Percentiles rank a stretch among this genome's conserved stretches.
Conservation (phyloP, 2,113 vertebrate genomes). For the Trachemys scripta region DNA sequence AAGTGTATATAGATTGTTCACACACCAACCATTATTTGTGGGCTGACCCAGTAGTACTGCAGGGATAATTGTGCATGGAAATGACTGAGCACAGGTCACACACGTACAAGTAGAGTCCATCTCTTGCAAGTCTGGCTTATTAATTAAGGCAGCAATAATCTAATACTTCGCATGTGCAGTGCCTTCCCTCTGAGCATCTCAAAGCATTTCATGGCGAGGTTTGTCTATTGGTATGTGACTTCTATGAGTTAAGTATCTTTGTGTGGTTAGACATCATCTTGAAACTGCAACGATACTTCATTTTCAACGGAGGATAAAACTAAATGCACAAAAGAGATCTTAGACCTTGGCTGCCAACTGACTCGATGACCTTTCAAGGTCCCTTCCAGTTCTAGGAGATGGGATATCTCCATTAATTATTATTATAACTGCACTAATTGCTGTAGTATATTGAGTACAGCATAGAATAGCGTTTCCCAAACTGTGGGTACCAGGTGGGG, state of each 20-base stretch:
- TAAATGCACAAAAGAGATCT: background rate
- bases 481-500: background rate
- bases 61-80: background rate
- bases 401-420: too few species aligned
- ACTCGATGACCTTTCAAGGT: too few species aligned
- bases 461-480: background rate
- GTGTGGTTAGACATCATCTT: background rate
- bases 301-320: background rate
- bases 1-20: background rate
- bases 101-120: background rate
- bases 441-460: conserved; percentile 25
- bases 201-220: background rate
- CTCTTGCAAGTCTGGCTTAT: too few species aligned
- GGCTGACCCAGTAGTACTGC: background rate
- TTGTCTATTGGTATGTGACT: background rate
- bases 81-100: background rate
- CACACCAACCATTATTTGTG: background rate
- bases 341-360: background rate
- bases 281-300: background rate
- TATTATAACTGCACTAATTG: conserved; percentile 58
- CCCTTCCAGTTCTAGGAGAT: too few species aligned
- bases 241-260: background rate
- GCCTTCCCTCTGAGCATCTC: background rate
- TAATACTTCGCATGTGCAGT: background rate
- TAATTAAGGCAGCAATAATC: too few species aligned